Evolutionary conservation across 1,140 invertebrate genomes (phyloP).

Genomic region (Ceratosolen fusciceps): DNA sequence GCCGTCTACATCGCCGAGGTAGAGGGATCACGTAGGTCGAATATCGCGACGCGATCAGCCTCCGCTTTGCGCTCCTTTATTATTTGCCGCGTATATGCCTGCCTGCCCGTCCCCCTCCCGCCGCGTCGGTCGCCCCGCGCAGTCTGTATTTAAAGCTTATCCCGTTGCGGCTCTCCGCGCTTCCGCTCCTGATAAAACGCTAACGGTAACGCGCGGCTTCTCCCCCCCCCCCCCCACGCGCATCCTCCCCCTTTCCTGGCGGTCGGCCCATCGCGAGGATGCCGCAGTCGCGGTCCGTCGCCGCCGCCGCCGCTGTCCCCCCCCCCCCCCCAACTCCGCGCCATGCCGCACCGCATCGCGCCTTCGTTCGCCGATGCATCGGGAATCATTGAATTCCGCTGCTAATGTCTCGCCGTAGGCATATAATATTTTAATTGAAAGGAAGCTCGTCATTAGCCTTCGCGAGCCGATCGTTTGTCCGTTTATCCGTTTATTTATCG

Average conservation of each 20-base stretch:
- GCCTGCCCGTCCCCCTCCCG: background rate
- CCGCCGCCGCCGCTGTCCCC: background rate
- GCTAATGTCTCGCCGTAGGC: background rate
- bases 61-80: conserved; percentile 16
- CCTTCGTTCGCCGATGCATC: background rate
- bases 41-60: conserved; percentile 11
- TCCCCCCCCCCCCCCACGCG: too few relatives aligned
- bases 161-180: conserved; percentile 6
- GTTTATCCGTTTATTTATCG: conserved; percentile 21
- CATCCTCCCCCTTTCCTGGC: too few relatives aligned
- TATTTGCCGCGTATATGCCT: conserved; percentile 3
- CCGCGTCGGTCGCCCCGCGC: background rate
- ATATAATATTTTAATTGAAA: conserved; percentile 39
- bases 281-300: too few relatives aligned
- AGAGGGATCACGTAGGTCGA: background rate
- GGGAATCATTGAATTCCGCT: conserved; percentile 24
- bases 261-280: too few relatives aligned
- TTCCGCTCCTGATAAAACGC: conserved; percentile 14
- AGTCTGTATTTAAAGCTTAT: conserved; percentile 14
- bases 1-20: too few relatives aligned
- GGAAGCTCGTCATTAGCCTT: conserved; percentile 31
- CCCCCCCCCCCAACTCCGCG: background rate
- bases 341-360: background rate
- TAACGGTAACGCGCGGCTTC: conserved; percentile 5
- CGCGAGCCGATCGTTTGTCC: conserved; percentile 27